Evolutionary conservation across 2,113 vertebrate species (phyloP), one percentile per base, ranked within the genome.

Genomic region (Hemiprocne comata): DNA sequence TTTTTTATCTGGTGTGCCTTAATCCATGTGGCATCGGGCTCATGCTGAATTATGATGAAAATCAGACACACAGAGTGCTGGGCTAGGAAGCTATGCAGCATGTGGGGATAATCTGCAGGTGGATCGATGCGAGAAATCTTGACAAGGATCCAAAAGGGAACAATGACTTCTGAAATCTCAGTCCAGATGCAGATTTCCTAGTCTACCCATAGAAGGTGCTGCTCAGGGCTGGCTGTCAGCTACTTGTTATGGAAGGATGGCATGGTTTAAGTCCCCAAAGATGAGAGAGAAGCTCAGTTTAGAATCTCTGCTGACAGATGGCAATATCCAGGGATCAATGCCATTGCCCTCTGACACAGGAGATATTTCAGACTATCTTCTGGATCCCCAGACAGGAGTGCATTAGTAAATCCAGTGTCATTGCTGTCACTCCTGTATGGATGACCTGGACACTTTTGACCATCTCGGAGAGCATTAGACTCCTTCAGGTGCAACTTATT

Each of bases 1-100:
- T 51, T 66, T 93, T 77, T 70, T 57, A 84, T 83, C 33, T 58
- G 24, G 7, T 61, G n/a, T 83, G 71, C 54, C 58, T 88, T 86
- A 88, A 89, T 74, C 53, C 48, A 55, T 0, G 0, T 48, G 55
- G 80, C 55, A 57, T 31, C 26, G 65, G 38, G 28, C 65, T 92
- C 38, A 50, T 0, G 1, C 71, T 57, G 70, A 84, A 50, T 66
- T 80, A 61, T 25, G 40, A 54, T 46, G 54, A 57, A 55, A 78
- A 33, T 26, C 42, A 89, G 55, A 48, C 0, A 4, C 14, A 31
- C 70, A 28, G 0, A 4, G 77, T 50, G 66, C 53, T 40, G 51
- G 40, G 62, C 71, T 66, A 11, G 34, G 84, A 61, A 57, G 44
- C 40, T 61, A 21, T 36, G 62, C 8, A 42, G 48, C 51, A 28